A percentile compares a stretch with the other conserved stretches of the same genome.
phyloP scores from a whole-genome alignment of 2,888 invertebrate species.

The Drosophila macrospina region DNA sequence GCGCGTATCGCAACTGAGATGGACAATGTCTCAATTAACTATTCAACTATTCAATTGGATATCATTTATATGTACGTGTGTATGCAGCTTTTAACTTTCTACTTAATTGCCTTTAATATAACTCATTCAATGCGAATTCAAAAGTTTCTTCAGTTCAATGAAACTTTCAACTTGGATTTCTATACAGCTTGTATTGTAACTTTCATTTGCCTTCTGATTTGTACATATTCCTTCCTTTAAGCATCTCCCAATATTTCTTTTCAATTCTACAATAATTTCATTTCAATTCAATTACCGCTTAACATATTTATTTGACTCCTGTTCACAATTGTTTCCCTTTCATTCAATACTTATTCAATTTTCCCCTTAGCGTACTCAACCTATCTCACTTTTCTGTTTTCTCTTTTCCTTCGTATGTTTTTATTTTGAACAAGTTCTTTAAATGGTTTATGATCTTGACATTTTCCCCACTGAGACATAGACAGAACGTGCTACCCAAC shows the following conservation, averaged over 20 bases:
- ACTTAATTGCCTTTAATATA: conserved; percentile 17
- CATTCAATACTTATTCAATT: background rate
- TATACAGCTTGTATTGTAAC: conserved; percentile 21
- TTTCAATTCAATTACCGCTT: background rate
- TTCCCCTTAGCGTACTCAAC: background rate
- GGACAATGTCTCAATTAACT: background rate
- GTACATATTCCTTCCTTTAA: background rate
- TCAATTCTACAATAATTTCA: background rate
- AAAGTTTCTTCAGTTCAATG: conserved; percentile 11
- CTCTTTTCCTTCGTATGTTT: background rate
- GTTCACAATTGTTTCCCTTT: background rate
- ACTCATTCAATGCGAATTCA: conserved; percentile 5
- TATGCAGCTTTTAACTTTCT: conserved; percentile 12
- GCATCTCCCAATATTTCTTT: background rate
- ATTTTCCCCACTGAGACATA: conserved; percentile 61
- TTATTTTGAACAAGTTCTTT: background rate
- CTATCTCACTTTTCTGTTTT: background rate
- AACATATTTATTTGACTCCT: background rate
- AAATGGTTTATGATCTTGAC: conserved; percentile 66
- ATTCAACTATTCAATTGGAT: conserved; percentile 4
- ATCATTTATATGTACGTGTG: conserved; percentile 9
- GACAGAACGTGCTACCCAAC: conserved; percentile 66
- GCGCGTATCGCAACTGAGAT: conserved; percentile 33
- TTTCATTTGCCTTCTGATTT: conserved; percentile 23
- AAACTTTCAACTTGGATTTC: conserved; percentile 15